Base-by-base conservation (phyloP, 37 sponge, comb jelly and placozoan species). In the Ianthella basta region DNA sequence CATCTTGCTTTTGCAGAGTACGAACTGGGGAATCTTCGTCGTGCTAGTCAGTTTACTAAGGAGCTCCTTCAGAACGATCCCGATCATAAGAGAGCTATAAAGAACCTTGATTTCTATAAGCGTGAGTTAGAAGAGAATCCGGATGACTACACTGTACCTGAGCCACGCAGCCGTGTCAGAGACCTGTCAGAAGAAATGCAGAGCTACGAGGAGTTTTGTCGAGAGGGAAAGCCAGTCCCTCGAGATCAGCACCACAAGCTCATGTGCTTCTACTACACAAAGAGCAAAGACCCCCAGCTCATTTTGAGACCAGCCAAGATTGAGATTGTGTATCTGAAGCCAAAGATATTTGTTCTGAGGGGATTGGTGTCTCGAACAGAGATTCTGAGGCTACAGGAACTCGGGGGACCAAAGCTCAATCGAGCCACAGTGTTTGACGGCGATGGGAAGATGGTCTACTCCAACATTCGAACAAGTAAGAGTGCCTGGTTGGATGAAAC, bases 1-100 rank as follows among this genome's bases (percentile, higher is more conserved):
- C 91, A 95, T 74, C 81, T 95, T 18, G 66, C 95, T 18, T 95
- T 79, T 65, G 67, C 88, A 25, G 95, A 95, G 59, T 95, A 87
- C 56, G 68, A 82, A 68, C 29, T 95, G 50, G 92, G 92, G 23
- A 92, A 95, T 72, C 56, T 89, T 12, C 84, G 81, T 81, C 87
- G 72, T 38, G 95, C 95, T 3, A 64, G 61, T 2, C 88, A 86
- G 44, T 90, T 92, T 54, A 87, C 90, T 36, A 79, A 75, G 14
- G 83, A 87, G 13, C 82, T 95, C 8, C 81, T 94, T 4, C 94
- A 94, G 84, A 88, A 90, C 79, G 94, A 94, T 1, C 91, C 93
- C 0, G 34, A 78, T 35, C 93, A 93, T 54, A 83, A 86, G 59
- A 55, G 93, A 50, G 90, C 85, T 21, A 67, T 74, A 1, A 72